These are phyloP conservation scores for Neotragus moschatus DNA, from an alignment of 2,113 vertebrate genomes.

Conservation along the genomic window DNA sequence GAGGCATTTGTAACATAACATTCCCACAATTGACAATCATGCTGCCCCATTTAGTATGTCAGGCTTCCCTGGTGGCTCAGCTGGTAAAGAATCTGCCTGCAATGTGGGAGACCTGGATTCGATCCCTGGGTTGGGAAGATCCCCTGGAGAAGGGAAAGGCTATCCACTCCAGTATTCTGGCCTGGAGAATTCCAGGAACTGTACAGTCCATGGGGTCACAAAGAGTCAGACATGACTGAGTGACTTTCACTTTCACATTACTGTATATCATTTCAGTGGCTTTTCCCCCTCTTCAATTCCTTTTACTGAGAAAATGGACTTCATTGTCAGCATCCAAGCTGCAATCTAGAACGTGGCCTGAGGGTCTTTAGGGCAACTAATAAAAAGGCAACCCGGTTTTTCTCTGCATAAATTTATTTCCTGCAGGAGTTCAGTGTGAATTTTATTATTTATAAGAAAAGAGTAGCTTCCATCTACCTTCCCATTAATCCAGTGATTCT, in stretches of 20 bases:
- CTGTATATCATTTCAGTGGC: background rate
- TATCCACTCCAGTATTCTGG: background rate
- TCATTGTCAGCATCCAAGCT: background rate
- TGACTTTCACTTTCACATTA: background rate
- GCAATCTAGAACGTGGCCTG: background rate
- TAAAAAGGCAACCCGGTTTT: slow-evolving; percentile 2
- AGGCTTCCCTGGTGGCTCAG: background rate
- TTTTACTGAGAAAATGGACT: slow-evolving; percentile 37
- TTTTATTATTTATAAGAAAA: slow-evolving; percentile 5
- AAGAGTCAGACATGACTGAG: background rate
- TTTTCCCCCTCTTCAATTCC: background rate
- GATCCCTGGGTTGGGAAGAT: background rate
- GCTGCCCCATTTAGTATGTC: too few species aligned
- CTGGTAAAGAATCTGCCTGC: background rate
- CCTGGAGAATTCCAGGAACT: background rate
- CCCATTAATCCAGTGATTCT: background rate
- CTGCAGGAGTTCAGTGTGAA: background rate
- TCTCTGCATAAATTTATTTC: background rate
- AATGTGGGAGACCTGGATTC: background rate
- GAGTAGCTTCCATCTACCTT: background rate
- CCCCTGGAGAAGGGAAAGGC: background rate
- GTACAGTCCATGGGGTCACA: background rate
- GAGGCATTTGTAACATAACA: background rate
- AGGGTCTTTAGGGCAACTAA: background rate
- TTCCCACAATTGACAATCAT: background rate